Conservation (phyloP, 2,888 invertebrate genomes). For the Xiphydria camelus region DNA sequence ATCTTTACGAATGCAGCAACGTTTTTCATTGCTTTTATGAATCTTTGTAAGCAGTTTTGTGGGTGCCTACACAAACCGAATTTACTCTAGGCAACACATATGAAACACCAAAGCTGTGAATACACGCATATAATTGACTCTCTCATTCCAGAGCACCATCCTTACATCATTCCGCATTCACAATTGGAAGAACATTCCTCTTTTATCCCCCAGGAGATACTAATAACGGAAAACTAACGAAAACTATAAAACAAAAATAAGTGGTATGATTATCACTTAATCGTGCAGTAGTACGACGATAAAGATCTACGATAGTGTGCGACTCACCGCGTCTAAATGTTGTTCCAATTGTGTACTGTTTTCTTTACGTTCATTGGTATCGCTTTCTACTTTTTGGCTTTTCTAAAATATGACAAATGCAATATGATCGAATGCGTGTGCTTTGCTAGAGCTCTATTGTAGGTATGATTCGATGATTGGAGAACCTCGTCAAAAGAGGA, state of each 20-base stretch:
- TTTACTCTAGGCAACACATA: conserved; percentile 12
- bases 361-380: conserved; percentile 53
- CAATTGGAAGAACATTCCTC: conserved; percentile 58
- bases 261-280: conserved; percentile 43
- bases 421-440: conserved; percentile 48
- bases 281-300: conserved; percentile 56
- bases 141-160: conserved; percentile 22
- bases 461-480: neutral
- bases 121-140: conserved; percentile 17
- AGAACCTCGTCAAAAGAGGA: no score
- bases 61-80: no score
- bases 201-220: conserved; percentile 35
- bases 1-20: no score
- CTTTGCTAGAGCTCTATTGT: conserved; percentile 3
- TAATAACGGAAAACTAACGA: conserved; percentile 14
- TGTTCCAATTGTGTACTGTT: conserved; percentile 58
- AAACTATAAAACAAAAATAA: conserved; percentile 24
- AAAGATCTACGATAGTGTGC: conserved; percentile 50
- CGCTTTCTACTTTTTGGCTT: conserved; percentile 59
- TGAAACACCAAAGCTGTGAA: conserved; percentile 32
- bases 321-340: conserved; percentile 59
- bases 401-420: conserved; percentile 58
- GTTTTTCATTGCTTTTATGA: no score
- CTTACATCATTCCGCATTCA: conserved; percentile 54
- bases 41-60: neutral